phyloP scores from a whole-genome alignment of 92 coral and sea anemone genomes.

The Parazoanthus swiftii region DNA sequence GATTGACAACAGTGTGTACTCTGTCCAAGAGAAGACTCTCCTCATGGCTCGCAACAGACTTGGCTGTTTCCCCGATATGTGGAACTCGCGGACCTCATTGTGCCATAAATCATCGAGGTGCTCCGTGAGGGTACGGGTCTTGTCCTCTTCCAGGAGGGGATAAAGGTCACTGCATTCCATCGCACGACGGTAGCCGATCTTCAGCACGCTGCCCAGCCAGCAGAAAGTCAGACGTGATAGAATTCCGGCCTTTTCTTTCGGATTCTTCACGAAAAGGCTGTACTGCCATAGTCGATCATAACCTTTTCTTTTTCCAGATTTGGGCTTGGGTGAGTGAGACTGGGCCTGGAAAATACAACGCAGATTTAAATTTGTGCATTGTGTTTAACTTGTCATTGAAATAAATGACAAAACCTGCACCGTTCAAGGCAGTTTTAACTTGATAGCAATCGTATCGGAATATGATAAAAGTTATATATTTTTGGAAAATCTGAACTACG shows the following conservation, averaged over 20 bases:
- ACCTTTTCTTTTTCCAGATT: conserved; percentile 38
- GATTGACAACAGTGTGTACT: conserved; percentile 64
- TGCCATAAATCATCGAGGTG: conserved; percentile 76
- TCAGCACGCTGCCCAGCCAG: conserved; percentile 75
- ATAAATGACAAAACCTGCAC: too few relatives aligned
- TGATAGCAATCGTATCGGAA: too few relatives aligned
- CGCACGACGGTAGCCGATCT: conserved; percentile 67
- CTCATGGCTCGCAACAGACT: conserved; percentile 78
- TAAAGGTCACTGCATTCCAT: conserved; percentile 80
- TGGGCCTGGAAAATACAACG: background rate
- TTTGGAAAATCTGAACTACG: too few relatives aligned
- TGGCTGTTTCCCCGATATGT: conserved; percentile 69
- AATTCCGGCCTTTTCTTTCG: conserved; percentile 86
- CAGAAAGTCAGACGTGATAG: conserved; percentile 72
- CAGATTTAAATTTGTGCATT: background rate
- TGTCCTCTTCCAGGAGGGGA: conserved; percentile 84
- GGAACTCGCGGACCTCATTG: conserved; percentile 65
- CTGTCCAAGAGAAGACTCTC: conserved; percentile 73
- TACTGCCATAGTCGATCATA: conserved; percentile 81
- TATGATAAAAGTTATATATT: too few relatives aligned
- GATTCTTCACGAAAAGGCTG: conserved; percentile 83
- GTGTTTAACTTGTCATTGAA: background rate
- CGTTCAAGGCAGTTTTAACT: too few relatives aligned
- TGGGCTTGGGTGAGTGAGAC: background rate
- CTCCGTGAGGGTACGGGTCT: conserved; percentile 68